phyloP scores from a whole-genome alignment of 2,113 vertebrate species.

The Taxidea taxus region DNA sequence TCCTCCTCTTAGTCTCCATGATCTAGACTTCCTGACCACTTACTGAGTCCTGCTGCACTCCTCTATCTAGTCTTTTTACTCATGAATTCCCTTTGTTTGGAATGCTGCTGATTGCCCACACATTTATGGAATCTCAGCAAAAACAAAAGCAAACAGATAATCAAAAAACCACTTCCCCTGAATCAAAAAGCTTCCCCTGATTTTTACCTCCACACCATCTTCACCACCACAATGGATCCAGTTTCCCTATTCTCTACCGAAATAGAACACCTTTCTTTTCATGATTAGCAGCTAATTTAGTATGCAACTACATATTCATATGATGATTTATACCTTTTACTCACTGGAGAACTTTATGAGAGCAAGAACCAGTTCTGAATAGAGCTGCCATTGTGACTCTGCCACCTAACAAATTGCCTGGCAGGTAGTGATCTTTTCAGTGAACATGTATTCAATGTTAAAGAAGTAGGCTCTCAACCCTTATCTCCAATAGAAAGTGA shows the following conservation, averaged over 20 bases:
- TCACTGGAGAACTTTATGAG: background rate
- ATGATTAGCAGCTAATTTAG: background rate
- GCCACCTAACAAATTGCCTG: background rate
- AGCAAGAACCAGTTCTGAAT: background rate
- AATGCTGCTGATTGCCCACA: background rate
- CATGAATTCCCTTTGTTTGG: background rate
- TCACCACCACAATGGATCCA: background rate
- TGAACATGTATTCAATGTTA: background rate
- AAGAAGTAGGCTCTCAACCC: background rate
- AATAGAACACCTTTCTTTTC: background rate
- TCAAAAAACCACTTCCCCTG: background rate
- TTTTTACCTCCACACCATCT: background rate
- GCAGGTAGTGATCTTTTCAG: background rate
- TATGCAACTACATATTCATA: background rate
- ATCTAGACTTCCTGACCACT: background rate
- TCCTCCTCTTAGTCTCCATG: background rate
- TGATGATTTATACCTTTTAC: background rate
- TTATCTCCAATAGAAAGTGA: background rate
- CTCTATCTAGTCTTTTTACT: background rate
- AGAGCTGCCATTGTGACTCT: background rate
- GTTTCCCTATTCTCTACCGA: background rate
- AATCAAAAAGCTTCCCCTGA: background rate
- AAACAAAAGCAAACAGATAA: background rate
- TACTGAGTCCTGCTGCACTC: background rate
- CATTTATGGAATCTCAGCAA: background rate